Evolutionary conservation across 35 echinoderm and acorn worm species (phyloP), one percentile per base, ranked within the genome.

Genomic region (Lytechinus pictus): DNA sequence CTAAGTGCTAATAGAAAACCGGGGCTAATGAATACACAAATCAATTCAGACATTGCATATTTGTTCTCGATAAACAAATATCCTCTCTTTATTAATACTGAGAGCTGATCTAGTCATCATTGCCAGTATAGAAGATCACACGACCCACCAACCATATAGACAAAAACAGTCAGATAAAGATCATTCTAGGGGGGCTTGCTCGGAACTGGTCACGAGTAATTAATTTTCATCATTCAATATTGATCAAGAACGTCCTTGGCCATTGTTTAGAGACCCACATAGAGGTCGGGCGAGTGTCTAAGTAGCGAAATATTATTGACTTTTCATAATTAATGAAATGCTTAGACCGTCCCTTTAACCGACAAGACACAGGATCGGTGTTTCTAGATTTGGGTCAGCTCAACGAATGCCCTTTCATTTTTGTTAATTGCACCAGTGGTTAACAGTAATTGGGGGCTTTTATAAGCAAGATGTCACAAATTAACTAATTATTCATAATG

Each of bases 241-340:
- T 79, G 66, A 79, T 79, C 19, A 79, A 79, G 66, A 6, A 7
- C 66, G 66, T 19, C 66, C 66, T 79, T 79, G 66, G 66, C 66
- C 66, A 24, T 79, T 79, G 66, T 79, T 79, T 79, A n/a, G 66
- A 79, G 21, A 79, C 66, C 66, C n/a, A 79, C 66, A 79, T 79
- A 79, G 21, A 79, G 66, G 66, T 79, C 66, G 66, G 16, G 66
- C 66, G 16, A 79, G 66, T 79, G 66, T 79, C 66, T 79, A 79
- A 79, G 66, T 79, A 79, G 19, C 66, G 66, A 79, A 79, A 79
- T 24, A 79, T 79, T 79, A 79, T 79, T 79, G 66, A 79, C 66
- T 79, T 79, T 79, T 79, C 66, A 24, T 79, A 79, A 79, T 79
- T 79, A 79, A 27, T 79, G 66, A 79, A 79, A 24, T 79, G 66